Conservation (phyloP, 2,797 vertebrate species). For the Dicrostonyx torquatus region DNA sequence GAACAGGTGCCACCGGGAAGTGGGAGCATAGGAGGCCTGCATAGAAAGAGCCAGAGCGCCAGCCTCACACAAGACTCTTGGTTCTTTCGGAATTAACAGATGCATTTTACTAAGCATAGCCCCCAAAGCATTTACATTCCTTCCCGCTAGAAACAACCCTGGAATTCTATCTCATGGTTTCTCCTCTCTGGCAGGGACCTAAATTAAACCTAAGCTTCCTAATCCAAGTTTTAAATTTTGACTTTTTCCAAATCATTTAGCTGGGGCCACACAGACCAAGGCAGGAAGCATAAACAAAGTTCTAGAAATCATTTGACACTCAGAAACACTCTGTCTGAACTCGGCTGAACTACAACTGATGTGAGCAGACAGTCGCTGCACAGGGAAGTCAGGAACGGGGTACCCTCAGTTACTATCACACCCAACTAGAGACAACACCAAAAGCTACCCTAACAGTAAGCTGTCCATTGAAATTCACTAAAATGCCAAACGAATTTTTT, state of each 20-base stretch:
- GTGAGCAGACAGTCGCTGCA: constrained; percentile 63
- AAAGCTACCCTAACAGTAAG: constrained; percentile 35
- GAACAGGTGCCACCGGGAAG: not conserved
- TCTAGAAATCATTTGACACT: constrained; percentile 6
- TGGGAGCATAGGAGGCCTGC: not conserved
- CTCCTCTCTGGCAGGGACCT: constrained; percentile 57
- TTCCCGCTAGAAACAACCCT: constrained; percentile 82
- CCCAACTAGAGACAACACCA: constrained; percentile 39
- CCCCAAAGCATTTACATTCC: constrained; percentile 72
- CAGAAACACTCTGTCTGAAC: constrained; percentile 41
- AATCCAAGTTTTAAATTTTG: constrained; percentile 60
- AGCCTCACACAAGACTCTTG: not conserved
- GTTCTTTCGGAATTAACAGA: not conserved
- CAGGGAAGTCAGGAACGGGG: constrained; percentile 68
- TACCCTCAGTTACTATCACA: constrained; percentile 52
- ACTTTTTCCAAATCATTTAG: constrained; percentile 41
- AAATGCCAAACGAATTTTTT: constrained; percentile 47
- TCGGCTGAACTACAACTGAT: constrained; percentile 36
- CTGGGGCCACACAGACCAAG: constrained; percentile 34
- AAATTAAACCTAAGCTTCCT: constrained; percentile 55
- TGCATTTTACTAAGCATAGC: constrained; percentile 8
- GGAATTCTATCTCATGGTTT: constrained; percentile 80
- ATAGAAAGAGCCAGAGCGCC: not conserved
- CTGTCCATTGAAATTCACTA: constrained; percentile 56
- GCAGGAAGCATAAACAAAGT: not conserved